Evolutionary conservation across 2,797 vertebrate species (phyloP), one percentile per base, ranked within the genome.

Genomic region (Chelon labrosus): DNA sequence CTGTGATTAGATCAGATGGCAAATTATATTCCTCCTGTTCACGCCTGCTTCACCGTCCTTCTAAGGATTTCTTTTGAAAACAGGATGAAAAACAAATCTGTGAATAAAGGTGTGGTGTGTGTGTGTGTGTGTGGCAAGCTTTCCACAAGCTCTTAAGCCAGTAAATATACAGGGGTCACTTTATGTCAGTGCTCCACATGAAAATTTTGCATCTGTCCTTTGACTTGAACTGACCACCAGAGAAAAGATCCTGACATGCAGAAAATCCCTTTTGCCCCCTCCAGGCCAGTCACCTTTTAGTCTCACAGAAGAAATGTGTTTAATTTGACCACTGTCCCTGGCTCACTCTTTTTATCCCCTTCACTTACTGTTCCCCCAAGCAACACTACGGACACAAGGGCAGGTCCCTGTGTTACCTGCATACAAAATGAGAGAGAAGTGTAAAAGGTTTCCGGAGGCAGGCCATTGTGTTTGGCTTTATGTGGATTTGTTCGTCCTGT

Each of bases 291-390:
- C 56, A 39, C 44, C 27, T 67, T 70, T 76, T 35, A 51, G 41
- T 78, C 20, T 60, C 38, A 61, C 12, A 52, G n/a, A 69, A 38
- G 47, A 70, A 70, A 58, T 65, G n/a, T 46, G 54, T 67, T 79
- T 63, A 72, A 73, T 76, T 41, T 66, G 27, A 70, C 73, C 22
- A 47, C 52, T 35, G 61, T 68, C 56, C 77, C 68, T 63, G 60
- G 27, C 42, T 84, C 55, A 56, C 47, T 67, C 51, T 63, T 66
- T 72, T 75, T 49, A 77, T 75, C 70, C 71, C 25, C 51, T 70
- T 77, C 66, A 77, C 54, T 77, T 41, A 70, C 65, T 70, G 47
- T 25, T 51, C 70, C 70, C 77, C 55, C 53, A 61, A 80, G 75
- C 75, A 66, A 73, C 53, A 65, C 51, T 16, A 50, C 19, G 59